A percentile compares a stretch with the other conserved stretches of the same genome.
These are phyloP conservation scores for Ageneiosus marmoratus DNA, from an alignment of 2,113 vertebrate genomes.

Conservation along the genomic window DNA sequence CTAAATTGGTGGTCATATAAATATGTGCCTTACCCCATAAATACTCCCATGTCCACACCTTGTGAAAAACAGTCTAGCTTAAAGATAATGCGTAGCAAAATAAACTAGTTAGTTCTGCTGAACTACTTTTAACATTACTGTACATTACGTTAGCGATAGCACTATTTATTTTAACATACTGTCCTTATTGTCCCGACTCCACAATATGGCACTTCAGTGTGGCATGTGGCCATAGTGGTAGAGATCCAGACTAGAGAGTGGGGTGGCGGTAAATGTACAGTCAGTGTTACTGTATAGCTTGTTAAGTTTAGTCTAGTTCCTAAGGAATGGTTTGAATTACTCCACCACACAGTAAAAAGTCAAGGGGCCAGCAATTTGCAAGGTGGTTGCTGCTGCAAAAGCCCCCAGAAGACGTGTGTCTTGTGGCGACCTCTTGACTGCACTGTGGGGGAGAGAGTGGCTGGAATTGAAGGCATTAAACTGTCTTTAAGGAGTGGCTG, in stretches of 20 bases:
- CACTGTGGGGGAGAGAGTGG: slow-evolving; percentile 28
- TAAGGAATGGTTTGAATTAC: slow-evolving; percentile 65
- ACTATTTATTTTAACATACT: background rate
- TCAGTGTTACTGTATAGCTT: slow-evolving; percentile 62
- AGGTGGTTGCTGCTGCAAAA: slow-evolving; percentile 58
- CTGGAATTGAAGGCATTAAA: slow-evolving; percentile 45
- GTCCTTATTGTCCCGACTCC: background rate
- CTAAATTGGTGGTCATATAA: slow-evolving; percentile 56
- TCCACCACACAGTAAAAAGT: slow-evolving; percentile 60
- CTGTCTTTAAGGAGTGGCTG: slow-evolving; percentile 37
- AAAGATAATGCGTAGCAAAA: slow-evolving; percentile 45
- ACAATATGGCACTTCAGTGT: background rate
- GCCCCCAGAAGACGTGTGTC: slow-evolving; percentile 58
- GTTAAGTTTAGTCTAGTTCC: slow-evolving; percentile 63
- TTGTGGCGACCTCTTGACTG: slow-evolving; percentile 55
- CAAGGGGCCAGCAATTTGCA: slow-evolving; percentile 46
- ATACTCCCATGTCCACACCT: slow-evolving; percentile 67
- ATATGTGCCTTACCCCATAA: slow-evolving; percentile 66
- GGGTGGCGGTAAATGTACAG: slow-evolving; percentile 54
- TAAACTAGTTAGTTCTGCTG: background rate
- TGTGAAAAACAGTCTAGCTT: slow-evolving; percentile 59
- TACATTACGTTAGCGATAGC: no score
- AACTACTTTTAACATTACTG: background rate
- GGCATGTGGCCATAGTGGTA: background rate
- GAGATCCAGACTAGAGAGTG: slow-evolving; percentile 36